These are phyloP conservation scores for Steinernema feltiae DNA, from an alignment of 1,140 invertebrate genomes.

Conservation along the genomic window DNA sequence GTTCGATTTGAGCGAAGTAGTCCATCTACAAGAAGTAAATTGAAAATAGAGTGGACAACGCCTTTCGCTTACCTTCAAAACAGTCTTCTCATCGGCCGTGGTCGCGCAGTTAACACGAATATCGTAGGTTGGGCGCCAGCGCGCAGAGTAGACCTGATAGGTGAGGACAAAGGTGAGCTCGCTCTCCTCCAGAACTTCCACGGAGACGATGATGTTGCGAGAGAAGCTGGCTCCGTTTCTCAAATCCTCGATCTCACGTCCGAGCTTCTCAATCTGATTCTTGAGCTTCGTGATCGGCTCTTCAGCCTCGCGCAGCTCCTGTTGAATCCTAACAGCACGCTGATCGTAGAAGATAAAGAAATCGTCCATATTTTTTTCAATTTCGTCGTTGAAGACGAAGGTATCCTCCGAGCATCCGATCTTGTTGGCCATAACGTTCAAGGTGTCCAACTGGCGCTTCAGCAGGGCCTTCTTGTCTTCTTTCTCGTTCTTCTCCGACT, in stretches of 20 bases:
- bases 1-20: constrained; percentile 59
- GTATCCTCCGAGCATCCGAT: background rate
- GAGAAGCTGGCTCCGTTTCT: background rate
- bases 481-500: constrained; percentile 26
- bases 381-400: constrained; percentile 18
- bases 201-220: background rate
- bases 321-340: background rate
- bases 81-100: constrained; percentile 24
- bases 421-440: constrained; percentile 29
- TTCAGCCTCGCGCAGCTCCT: background rate
- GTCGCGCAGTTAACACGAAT: constrained; percentile 53
- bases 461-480: constrained; percentile 14
- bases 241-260: background rate
- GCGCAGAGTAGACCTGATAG: background rate
- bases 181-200: background rate
- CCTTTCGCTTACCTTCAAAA: constrained; percentile 12
- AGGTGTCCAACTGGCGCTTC: constrained; percentile 27
- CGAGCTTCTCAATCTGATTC: background rate
- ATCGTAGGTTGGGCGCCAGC: constrained; percentile 39
- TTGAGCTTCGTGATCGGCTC: background rate
- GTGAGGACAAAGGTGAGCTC: background rate
- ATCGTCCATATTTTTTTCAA: constrained; percentile 32
- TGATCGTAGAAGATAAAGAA: constrained; percentile 28
- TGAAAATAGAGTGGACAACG: background rate
- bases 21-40: constrained; percentile 47